These are phyloP conservation scores for Galemys pyrenaicus DNA, from an alignment of 2,113 vertebrate genomes.

Conservation along the genomic window DNA sequence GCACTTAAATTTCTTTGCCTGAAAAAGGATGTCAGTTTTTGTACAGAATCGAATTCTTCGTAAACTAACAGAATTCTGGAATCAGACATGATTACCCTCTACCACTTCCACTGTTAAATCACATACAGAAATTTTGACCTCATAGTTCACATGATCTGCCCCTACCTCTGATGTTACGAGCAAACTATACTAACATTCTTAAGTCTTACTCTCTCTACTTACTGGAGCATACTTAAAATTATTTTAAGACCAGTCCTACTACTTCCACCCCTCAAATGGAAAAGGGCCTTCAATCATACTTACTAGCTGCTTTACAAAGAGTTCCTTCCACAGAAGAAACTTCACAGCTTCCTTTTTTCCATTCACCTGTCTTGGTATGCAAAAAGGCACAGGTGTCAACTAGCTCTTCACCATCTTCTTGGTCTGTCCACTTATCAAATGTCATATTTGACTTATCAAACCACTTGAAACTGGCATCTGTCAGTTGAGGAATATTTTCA, in stretches of 20 bases:
- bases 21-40: constrained; percentile 23
- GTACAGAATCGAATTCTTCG: constrained; percentile 35
- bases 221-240: background rate
- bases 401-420: constrained; percentile 66
- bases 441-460: constrained; percentile 81
- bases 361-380: constrained; percentile 87
- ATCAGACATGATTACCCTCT: background rate
- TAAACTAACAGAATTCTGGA: constrained; percentile 44
- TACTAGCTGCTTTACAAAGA: constrained; percentile 90
- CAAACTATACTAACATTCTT: constrained; percentile 12
- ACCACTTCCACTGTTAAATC: background rate
- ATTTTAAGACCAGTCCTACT: background rate
- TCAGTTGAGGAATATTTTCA: constrained; percentile 62
- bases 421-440: constrained; percentile 89
- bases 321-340: constrained; percentile 85
- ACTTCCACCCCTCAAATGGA: background rate
- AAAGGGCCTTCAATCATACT: constrained; percentile 72
- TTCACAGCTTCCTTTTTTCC: constrained; percentile 89
- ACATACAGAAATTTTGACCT: background rate
- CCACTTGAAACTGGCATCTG: constrained; percentile 90
- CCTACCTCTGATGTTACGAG: background rate
- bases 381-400: constrained; percentile 89
- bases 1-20: constrained; percentile 9
- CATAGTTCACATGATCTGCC: background rate
- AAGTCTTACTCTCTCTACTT: background rate